These are phyloP conservation scores for Heliothis subflexa DNA, from an alignment of 1,140 invertebrate genomes.

Conservation along the genomic window DNA sequence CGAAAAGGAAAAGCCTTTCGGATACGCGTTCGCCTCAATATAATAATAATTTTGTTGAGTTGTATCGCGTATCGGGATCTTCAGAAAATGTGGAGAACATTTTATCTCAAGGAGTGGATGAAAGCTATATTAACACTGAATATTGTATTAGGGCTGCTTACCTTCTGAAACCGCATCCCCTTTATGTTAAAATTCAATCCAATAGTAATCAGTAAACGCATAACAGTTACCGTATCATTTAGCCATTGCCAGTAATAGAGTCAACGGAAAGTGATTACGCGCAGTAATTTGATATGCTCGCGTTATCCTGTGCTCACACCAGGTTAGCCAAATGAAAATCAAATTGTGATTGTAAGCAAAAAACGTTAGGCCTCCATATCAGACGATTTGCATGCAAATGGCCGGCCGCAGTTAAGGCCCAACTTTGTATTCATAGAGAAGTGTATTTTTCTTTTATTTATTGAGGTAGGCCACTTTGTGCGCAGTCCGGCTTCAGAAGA, in stretches of 20 bases:
- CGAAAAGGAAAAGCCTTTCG: slow-evolving; percentile 13
- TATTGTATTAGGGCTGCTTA: neutral
- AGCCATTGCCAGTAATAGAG: neutral
- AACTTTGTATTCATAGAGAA: slow-evolving; percentile 38
- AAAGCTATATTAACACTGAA: neutral
- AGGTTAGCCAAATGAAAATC: slow-evolving; percentile 35
- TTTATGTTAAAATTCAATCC: neutral
- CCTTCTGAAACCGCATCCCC: neutral
- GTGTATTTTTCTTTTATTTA: slow-evolving; percentile 24
- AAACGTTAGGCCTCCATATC: slow-evolving; percentile 23
- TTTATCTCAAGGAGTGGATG: neutral
- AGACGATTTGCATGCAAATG: slow-evolving; percentile 30
- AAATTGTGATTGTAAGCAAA: slow-evolving; percentile 37
- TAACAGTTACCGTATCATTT: neutral
- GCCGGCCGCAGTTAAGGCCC: slow-evolving; percentile 17
- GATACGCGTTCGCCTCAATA: slow-evolving; percentile 15
- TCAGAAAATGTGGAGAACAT: slow-evolving; percentile 4
- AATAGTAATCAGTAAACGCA: slow-evolving; percentile 9
- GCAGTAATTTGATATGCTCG: slow-evolving; percentile 15
- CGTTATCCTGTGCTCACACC: slow-evolving; percentile 30
- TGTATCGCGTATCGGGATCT: slow-evolving; percentile 9
- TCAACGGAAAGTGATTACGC: slow-evolving; percentile 19
- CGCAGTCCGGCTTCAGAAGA: neutral
- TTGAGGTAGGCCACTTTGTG: slow-evolving; percentile 11
- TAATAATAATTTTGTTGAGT: slow-evolving; percentile 23